Conservation (phyloP, 37 sponge, comb jelly and placozoan genomes). For the Cliona cf. orientalis region DNA sequence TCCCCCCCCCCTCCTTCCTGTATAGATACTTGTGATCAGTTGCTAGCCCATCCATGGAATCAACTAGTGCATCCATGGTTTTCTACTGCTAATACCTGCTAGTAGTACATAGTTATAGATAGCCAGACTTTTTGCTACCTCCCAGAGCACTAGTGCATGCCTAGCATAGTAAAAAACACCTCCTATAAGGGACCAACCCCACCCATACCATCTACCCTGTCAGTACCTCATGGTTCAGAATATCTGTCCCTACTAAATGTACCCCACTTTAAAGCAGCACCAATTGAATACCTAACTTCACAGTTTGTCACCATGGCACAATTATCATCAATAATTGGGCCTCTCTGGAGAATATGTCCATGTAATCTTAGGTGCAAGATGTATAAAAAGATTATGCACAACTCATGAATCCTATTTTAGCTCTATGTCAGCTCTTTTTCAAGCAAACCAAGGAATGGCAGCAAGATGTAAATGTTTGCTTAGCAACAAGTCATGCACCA, state of each 20-base stretch:
- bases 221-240: neutral
- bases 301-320: neutral
- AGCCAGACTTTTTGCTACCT: neutral
- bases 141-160: neutral
- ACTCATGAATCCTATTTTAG: neutral
- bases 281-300: neutral
- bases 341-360: neutral
- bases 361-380: neutral
- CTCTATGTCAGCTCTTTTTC: slow-evolving; percentile 7
- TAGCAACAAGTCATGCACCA: too few relatives aligned
- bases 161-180: neutral
- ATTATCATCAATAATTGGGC: neutral
- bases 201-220: neutral
- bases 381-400: neutral
- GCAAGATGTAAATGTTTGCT: too few relatives aligned
- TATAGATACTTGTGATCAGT: neutral
- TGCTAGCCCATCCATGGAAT: neutral
- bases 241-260: neutral
- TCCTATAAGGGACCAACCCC: neutral
- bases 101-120: neutral
- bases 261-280: neutral
- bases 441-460: neutral
- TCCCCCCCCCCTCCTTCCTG: neutral
- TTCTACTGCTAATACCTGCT: neutral
- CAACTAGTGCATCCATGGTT: neutral